Base-by-base conservation (phyloP, 1,140 invertebrate genomes). In the Anastrepha ludens region DNA sequence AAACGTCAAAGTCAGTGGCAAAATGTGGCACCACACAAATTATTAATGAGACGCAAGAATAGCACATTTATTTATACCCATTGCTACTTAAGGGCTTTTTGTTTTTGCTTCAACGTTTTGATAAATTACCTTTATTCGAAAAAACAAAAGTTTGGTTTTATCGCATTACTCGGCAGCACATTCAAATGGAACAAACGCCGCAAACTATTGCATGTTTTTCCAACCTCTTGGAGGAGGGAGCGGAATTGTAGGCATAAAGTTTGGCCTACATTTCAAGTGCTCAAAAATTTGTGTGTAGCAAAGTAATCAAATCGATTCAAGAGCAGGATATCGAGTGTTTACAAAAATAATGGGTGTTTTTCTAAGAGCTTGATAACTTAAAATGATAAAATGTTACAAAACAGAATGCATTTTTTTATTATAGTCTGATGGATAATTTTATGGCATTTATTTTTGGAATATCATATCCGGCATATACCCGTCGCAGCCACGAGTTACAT, bases 1-100 rank as follows among this genome's bases (percentile, higher is more conserved):
- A 20, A 62, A 85, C n/a, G 20, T 50, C n/a, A 55, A 86, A 86
- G 59, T 62, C 85, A 62, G 39, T n/a, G 85, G 44, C 58, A n/a
- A 86, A 86, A 41, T 60, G 58, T 17, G 81, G n/a, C 85, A 62
- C 64, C 17, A 44, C 20, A 58, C 17, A 87, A 87, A 87, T 87
- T 65, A 87, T 87, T 87, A 87, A 87, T 87, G 86, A 87, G 64
- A 41, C 86, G n/a, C n/a, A 65, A 87, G 11, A 87, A 67, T 64
- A 15, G 29, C 85, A 62, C 4, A 86, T 55, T 81, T 50, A 81
- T 55, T 81, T 55, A 81, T 55, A n/a, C 7, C n/a, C 50, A 55
- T 55, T 47, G 8, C 17, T 44, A 47, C 29, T 44, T 74, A 7
- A 8, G 20, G 59, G n/a, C 6, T 65, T 55, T 60, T 65, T 9